Evolutionary conservation across 2,888 invertebrate species (phyloP).

Genomic region (Tinea semifulvella): DNA sequence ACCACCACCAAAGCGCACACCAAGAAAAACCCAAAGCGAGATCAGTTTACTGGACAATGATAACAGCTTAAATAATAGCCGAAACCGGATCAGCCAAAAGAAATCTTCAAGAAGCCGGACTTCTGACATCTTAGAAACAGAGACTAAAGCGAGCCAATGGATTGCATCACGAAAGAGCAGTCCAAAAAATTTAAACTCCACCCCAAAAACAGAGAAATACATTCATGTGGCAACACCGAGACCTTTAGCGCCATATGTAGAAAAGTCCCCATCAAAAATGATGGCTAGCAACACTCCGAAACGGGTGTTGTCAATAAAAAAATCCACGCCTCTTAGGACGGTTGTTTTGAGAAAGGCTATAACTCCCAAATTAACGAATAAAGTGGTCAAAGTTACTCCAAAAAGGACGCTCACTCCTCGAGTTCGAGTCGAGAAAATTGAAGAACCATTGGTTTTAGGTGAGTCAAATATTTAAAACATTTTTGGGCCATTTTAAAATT

Average conservation of each 20-base stretch:
- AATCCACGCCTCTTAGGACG: conserved; percentile 31
- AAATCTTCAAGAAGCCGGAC: neutral
- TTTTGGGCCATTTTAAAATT: too few relatives aligned
- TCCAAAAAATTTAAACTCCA: conserved; percentile 21
- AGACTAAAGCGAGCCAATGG: conserved; percentile 41
- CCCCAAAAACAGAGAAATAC: conserved; percentile 6
- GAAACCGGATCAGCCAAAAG: neutral
- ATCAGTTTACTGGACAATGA: conserved; percentile 18
- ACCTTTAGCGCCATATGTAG: conserved; percentile 13
- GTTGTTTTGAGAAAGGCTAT: conserved; percentile 25
- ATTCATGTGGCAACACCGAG: conserved; percentile 15
- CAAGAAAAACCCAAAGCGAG: conserved; percentile 6
- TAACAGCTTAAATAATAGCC: neutral
- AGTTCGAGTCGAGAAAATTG: conserved; percentile 29
- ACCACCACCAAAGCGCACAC: neutral
- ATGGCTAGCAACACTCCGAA: conserved; percentile 5
- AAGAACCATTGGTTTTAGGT: conserved; percentile 37
- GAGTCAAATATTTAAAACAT: too few relatives aligned
- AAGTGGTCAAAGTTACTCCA: neutral
- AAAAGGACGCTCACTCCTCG: conserved; percentile 3
- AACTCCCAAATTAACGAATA: conserved; percentile 1
- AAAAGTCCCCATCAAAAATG: conserved; percentile 6
- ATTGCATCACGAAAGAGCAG: conserved; percentile 40
- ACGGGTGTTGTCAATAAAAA: conserved; percentile 10
- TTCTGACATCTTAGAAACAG: conserved; percentile 20